These are phyloP conservation scores for Coptodon bakossiorum DNA, from an alignment of 2,113 vertebrate genomes.

Conservation along the genomic window DNA sequence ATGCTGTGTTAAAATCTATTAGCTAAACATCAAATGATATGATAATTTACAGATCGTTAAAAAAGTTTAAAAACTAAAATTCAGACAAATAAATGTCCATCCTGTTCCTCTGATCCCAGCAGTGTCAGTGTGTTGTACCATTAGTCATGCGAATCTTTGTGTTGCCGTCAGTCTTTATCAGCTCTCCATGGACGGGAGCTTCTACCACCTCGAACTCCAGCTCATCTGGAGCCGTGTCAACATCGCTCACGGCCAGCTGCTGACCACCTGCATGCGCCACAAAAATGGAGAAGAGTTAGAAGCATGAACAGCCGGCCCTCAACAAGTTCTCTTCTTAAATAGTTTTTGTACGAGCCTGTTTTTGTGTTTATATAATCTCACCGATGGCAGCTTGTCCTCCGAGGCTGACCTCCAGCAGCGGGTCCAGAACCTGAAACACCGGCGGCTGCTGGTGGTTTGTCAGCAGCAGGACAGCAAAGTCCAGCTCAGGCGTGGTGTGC, in stretches of 20 bases:
- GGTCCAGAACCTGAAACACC: conserved; percentile 80
- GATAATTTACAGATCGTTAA: background rate
- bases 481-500: conserved; percentile 82
- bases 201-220: conserved; percentile 88
- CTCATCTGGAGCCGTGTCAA: conserved; percentile 76
- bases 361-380: conserved; percentile 50
- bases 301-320: background rate
- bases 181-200: conserved; percentile 76
- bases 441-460: conserved; percentile 78
- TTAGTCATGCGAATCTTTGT: conserved; percentile 67
- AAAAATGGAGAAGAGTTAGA: background rate
- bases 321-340: background rate
- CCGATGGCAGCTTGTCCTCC: conserved; percentile 82
- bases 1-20: background rate
- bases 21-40: background rate
- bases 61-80: background rate
- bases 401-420: conserved; percentile 79
- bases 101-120: rapidly evolving
- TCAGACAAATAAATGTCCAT: background rate
- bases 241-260: conserved; percentile 77
- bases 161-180: conserved; percentile 69
- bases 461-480: conserved; percentile 84
- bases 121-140: conserved; percentile 42
- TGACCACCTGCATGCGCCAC: conserved; percentile 66
- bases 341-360: background rate